These are phyloP conservation scores for Lingula anatina DNA, from an alignment of 2,888 invertebrate genomes.

Conservation along the genomic window DNA sequence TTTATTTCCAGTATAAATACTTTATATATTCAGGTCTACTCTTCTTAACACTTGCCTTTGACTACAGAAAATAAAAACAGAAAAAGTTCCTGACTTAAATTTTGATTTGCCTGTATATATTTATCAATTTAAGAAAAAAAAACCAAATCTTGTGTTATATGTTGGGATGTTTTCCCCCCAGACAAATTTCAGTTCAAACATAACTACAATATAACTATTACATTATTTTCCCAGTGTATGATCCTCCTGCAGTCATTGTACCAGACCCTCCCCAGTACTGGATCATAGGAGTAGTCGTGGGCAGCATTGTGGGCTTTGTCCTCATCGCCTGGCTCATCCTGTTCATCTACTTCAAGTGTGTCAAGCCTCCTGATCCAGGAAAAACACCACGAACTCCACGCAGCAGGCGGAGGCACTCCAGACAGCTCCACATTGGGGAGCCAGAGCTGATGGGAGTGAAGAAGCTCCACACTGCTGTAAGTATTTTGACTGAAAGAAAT, in stretches of 20 bases:
- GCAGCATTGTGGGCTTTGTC: constrained; percentile 11
- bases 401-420: neutral
- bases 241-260: neutral
- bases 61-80: neutral
- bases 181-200: too few relatives aligned
- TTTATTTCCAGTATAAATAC: too few relatives aligned
- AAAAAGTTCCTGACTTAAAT: neutral
- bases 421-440: neutral
- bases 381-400: neutral
- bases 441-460: neutral
- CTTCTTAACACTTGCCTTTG: too few relatives aligned
- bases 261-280: constrained; percentile 5
- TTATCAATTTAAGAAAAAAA: too few relatives aligned
- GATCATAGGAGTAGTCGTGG: constrained; percentile 19
- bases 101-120: too few relatives aligned
- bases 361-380: constrained; percentile 10
- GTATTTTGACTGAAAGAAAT: neutral
- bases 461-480: neutral
- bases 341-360: constrained; percentile 19
- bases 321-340: constrained; percentile 17
- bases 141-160: too few relatives aligned
- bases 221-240: too few relatives aligned
- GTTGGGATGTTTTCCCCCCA: too few relatives aligned
- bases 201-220: too few relatives aligned
- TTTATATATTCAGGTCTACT: too few relatives aligned